Evolutionary conservation across 2,113 vertebrate genomes (phyloP), one percentile per base, ranked within the genome.

Genomic region (Saguinus midas): DNA sequence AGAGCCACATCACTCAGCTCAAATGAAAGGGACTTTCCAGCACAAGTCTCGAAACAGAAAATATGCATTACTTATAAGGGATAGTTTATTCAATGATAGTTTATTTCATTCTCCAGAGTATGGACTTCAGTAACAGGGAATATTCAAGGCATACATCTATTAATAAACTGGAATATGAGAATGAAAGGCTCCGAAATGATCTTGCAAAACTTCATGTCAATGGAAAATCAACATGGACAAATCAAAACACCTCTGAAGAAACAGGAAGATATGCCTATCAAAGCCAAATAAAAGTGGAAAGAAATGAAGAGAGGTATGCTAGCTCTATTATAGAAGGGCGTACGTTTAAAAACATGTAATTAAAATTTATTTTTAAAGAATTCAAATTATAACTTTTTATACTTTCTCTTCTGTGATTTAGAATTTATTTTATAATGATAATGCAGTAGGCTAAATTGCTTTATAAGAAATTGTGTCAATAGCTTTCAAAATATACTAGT

Each of bases 261-360:
- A 85, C 16, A 64, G 92, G 79, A 82, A 93, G 89, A 16, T 81
- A 76, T 3, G 32, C 84, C 91, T 96, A 83, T 86, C 97, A 97
- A 92, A 76, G 45, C 55, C 76, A 94, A 70, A 81, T 92, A 87
- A 95, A 97, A 97, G 89, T 55, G 81, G 97, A 97, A 92, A 95
- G 94, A 96, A 96, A 95, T 83, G 98, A 98, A 96, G 96, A 98
- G 10, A 98, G 98, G 99, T 98, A 98, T 48, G 96, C 93, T 81
- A 37, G 29, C 84, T 95, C 83, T 75, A 40, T 92, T 88, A 8
- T 58, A 75, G 55, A 40, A 23, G 20, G 80, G n/a, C 5, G 12
- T 37, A 29, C 87, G 82, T 84, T 96, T 90, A 0, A 57, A 83
- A 83, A 48, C 14, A 78, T 80, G 27, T 85, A 61, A 83, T 43